phyloP scores from a whole-genome alignment of 2,113 vertebrate species.

The Menidia beryllina region DNA sequence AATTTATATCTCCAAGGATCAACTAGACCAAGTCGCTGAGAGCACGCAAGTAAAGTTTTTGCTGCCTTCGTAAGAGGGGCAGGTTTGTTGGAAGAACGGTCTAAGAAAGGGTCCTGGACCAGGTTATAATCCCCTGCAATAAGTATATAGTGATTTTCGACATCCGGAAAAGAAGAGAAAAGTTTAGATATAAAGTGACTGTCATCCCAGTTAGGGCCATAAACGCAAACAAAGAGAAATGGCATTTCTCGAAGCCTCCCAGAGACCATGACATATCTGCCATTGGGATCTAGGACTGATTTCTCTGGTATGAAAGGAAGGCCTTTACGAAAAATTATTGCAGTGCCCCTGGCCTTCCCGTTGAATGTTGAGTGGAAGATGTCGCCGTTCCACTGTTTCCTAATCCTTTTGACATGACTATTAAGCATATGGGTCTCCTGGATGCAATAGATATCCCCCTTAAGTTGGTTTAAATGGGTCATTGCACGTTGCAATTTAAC shows the following conservation, averaged over 20 bases:
- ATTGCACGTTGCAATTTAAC: no score
- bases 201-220: not conserved
- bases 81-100: not conserved
- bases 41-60: not conserved
- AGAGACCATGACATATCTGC: not conserved
- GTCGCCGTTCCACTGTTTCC: not conserved
- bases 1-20: not conserved
- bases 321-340: not conserved
- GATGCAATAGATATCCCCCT: no score
- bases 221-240: not conserved
- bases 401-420: not conserved
- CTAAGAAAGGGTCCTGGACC: not conserved
- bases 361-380: not conserved
- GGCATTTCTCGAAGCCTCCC: not conserved
- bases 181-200: not conserved
- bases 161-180: not conserved
- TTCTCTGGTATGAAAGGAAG: not conserved
- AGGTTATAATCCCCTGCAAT: not conserved
- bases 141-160: not conserved
- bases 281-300: not conserved
- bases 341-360: not conserved
- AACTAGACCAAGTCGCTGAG: not conserved
- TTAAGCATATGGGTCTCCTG: no score
- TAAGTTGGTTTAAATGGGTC: no score
- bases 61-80: not conserved